Conservation (phyloP, 2,888 invertebrate genomes). For the Terebella lapidaria region DNA sequence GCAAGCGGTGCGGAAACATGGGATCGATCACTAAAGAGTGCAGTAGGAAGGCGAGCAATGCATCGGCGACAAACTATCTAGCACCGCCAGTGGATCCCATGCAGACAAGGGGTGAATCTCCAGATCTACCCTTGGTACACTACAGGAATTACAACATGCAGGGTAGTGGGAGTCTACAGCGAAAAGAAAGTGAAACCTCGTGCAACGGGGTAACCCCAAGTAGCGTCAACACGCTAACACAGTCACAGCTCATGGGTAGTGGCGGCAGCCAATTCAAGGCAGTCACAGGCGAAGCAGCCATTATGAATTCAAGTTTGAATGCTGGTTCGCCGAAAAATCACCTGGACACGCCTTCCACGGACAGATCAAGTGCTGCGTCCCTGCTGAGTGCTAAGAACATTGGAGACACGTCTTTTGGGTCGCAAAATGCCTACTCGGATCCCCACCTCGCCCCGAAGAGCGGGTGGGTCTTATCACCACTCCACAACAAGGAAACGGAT, state of each 20-base stretch:
- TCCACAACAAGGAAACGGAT: not conserved
- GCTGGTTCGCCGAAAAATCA: not conserved
- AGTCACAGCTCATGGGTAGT: constrained; percentile 20
- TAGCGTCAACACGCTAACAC: constrained; percentile 13
- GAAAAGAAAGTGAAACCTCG: not conserved
- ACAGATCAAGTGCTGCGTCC: not conserved
- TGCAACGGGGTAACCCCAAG: not conserved
- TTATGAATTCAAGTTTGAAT: too few species aligned
- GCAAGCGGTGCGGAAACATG: constrained; percentile 26
- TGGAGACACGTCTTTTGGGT: not conserved
- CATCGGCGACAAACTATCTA: not conserved
- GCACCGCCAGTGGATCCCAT: constrained; percentile 5
- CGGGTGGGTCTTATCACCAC: not conserved
- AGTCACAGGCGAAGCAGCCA: not conserved
- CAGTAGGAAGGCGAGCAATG: not conserved
- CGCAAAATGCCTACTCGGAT: not conserved
- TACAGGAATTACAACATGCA: constrained; percentile 35
- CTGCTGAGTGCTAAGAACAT: not conserved
- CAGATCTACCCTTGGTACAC: constrained; percentile 48
- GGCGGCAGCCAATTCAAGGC: not conserved
- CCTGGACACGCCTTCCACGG: constrained; percentile 3
- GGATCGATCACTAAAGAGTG: constrained; percentile 25
- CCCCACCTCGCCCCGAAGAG: not conserved
- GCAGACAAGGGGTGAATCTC: constrained; percentile 28
- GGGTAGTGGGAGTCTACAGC: constrained; percentile 12